Base-by-base conservation (phyloP, 2,113 vertebrate species). In the Sorex fumeus region DNA sequence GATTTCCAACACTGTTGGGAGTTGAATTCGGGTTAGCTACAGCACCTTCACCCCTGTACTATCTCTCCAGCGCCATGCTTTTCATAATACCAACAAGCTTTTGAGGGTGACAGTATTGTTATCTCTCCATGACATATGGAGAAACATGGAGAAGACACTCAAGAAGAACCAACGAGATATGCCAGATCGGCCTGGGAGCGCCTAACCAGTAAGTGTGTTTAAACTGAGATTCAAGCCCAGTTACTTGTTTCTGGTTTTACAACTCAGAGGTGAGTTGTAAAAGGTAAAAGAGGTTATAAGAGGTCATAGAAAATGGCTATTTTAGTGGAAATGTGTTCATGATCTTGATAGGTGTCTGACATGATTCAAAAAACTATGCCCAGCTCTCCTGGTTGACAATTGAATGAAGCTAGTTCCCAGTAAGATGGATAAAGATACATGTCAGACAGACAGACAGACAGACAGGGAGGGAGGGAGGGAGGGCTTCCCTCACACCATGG, bases 201-300 rank as follows among this genome's bases (percentile, higher is more conserved):
- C 40, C 40, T 40, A 40, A 40, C 40, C 7, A 40, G 7, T 40
- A 40, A 40, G 40, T 40, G 40, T 40, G 40, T 53, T 53, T 60
- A 47, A 84, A 75, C 8, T 75, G 66, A 87, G 8, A 78, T 74
- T 90, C 43, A 78, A 91, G 74, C 21, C 28, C 13, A 64, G 9
- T 50, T 40, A n/a, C 40, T 27, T 62, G 28, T n/a, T 43, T n/a
- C 43, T 40, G 7, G 40, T 40, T 40, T 40, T 40, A 40, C 40
- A 40, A 40, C 7, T 3, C 21, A 88, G 91, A 75, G 75, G 50
- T 69, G 23, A 93, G 53, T n/a, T 66, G 28, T 71, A 28, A 72
- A 91, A 69, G 13, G 30, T 36, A 84, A 21, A 12, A 79, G 19
- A n/a, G 25, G 19, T 28, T 21, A 62, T 34, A 57, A 66, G 8